phyloP scores from a whole-genome alignment of 2,888 invertebrate species.

The Pandemis heparana region DNA sequence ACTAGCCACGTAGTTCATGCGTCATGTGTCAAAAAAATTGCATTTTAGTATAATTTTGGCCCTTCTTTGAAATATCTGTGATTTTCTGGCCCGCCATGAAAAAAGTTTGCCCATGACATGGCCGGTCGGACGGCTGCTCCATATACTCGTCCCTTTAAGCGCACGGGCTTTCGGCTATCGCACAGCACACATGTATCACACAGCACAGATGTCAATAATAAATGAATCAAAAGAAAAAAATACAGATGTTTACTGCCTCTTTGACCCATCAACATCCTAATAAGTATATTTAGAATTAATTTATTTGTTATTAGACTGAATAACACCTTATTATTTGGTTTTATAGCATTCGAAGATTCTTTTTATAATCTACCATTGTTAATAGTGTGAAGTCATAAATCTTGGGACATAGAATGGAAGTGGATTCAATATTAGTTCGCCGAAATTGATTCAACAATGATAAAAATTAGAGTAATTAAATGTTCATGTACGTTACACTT shows the following conservation, averaged over 20 bases:
- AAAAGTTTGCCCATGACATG: no score
- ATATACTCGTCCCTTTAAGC: no score
- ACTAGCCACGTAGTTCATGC: no score
- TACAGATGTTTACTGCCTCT: background rate
- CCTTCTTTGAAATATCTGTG: no score
- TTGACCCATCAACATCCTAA: background rate
- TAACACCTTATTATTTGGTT: constrained; percentile 6
- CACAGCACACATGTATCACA: no score
- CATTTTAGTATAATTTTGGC: no score
- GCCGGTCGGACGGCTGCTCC: no score
- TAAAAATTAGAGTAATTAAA: background rate
- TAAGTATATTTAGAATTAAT: background rate
- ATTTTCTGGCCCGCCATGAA: no score
- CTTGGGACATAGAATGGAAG: background rate
- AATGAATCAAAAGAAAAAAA: background rate
- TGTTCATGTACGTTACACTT: background rate
- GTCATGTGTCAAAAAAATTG: no score
- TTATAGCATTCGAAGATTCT: constrained; percentile 1
- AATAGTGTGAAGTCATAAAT: constrained; percentile 8
- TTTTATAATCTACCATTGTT: background rate
- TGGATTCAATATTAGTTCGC: background rate
- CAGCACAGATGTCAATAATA: no score
- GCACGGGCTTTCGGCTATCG: no score
- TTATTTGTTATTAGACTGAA: constrained; percentile 5
- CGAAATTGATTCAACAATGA: background rate